Conservation (phyloP, 2,888 invertebrate genomes). For the Rhagium mordax region DNA sequence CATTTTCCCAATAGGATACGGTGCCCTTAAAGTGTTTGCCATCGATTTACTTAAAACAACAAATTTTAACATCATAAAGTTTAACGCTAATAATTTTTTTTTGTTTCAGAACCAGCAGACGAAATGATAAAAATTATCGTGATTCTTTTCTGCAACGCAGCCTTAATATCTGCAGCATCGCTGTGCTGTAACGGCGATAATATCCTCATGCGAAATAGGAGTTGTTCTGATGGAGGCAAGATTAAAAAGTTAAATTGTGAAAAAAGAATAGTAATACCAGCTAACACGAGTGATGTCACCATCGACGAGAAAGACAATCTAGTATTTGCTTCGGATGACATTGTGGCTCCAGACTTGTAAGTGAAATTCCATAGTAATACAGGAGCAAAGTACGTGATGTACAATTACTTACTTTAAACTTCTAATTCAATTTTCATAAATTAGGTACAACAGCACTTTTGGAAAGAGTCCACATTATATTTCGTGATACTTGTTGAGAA, state of each 20-base stretch:
- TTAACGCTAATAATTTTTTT: neutral
- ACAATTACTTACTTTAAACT: too few relatives aligned
- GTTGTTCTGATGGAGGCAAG: neutral
- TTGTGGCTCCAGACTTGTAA: neutral
- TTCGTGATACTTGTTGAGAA: too few relatives aligned
- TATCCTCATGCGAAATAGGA: neutral
- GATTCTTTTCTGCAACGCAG: constrained; percentile 1
- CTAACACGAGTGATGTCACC: neutral
- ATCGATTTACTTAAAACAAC: too few relatives aligned
- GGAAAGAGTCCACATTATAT: too few relatives aligned
- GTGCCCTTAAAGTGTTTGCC: too few relatives aligned
- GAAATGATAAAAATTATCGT: neutral
- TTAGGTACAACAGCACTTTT: too few relatives aligned
- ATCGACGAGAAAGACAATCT: neutral
- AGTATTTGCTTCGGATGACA: neutral
- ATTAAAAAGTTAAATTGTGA: constrained; percentile 6
- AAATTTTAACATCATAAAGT: too few relatives aligned
- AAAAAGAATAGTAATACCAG: neutral
- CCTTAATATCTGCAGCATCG: neutral
- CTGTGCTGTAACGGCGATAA: neutral
- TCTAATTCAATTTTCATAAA: too few relatives aligned
- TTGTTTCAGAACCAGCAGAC: neutral
- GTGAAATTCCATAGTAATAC: neutral
- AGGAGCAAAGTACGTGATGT: too few relatives aligned
- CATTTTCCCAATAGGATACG: too few relatives aligned